Evolutionary conservation across 2,888 invertebrate genomes (phyloP).

Genomic region (Drosophila yooni): DNA sequence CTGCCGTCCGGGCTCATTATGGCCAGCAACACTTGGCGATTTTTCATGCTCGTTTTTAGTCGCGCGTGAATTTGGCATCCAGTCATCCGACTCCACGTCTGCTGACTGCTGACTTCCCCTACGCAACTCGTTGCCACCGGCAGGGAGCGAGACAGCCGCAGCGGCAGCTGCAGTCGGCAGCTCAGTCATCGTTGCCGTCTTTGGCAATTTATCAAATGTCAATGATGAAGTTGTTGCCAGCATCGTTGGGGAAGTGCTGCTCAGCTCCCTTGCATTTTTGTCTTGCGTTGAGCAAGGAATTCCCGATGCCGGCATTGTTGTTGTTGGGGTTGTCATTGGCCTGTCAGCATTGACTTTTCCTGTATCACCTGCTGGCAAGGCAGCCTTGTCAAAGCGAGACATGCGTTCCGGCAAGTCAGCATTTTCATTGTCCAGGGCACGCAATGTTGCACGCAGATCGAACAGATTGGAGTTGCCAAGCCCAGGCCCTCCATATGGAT

Average conservation of each 20-base stretch:
- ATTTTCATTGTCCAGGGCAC: slow-evolving; percentile 75
- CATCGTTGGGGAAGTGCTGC: slow-evolving; percentile 65
- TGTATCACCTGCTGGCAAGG: slow-evolving; percentile 30
- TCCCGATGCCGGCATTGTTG: slow-evolving; percentile 24
- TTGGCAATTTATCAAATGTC: slow-evolving; percentile 79
- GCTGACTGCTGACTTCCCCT: slow-evolving; percentile 45
- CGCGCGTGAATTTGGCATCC: slow-evolving; percentile 74
- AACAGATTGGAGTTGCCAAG: slow-evolving; percentile 68
- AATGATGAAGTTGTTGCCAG: slow-evolving; percentile 77
- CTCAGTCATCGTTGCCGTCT: slow-evolving; percentile 55
- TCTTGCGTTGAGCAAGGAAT: slow-evolving; percentile 37
- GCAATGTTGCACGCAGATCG: slow-evolving; percentile 74
- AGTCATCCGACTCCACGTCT: slow-evolving; percentile 50
- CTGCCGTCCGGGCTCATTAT: slow-evolving; percentile 65
- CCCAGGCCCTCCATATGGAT: slow-evolving; percentile 48
- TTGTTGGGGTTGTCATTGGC: slow-evolving; percentile 15
- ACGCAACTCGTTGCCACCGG: slow-evolving; percentile 36
- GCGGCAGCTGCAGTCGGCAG: slow-evolving; percentile 59
- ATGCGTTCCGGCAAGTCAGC: slow-evolving; percentile 75
- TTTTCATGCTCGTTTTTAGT: slow-evolving; percentile 77
- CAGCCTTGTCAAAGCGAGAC: slow-evolving; percentile 48
- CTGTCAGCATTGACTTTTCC: slow-evolving; percentile 16
- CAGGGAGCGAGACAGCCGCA: slow-evolving; percentile 19
- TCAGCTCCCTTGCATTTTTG: slow-evolving; percentile 57
- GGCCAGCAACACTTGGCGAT: slow-evolving; percentile 67